These are phyloP conservation scores for Mongoloraphidia duomilia DNA, from an alignment of 2,888 invertebrate genomes.

Conservation along the genomic window DNA sequence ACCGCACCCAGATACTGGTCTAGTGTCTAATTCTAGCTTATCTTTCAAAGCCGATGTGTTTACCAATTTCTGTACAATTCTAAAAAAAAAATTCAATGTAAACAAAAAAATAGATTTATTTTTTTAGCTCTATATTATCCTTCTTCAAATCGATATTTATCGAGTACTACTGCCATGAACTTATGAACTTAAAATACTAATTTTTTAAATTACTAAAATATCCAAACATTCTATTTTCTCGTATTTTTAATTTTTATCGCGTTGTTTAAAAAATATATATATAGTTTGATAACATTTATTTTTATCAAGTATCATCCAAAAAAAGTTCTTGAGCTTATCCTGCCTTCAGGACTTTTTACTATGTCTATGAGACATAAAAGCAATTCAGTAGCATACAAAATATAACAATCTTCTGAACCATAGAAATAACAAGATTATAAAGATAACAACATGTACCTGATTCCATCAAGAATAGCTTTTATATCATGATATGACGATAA, in stretches of 20 bases:
- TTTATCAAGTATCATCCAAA: no score
- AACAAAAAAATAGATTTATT: not conserved
- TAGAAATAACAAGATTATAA: no score
- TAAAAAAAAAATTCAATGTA: constrained; percentile 1
- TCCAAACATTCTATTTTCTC: not conserved
- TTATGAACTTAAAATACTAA: no score
- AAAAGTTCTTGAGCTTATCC: no score
- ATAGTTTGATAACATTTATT: constrained; percentile 1
- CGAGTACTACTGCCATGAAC: no score
- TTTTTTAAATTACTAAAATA: no score
- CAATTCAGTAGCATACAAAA: no score
- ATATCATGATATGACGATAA: constrained; percentile 5
- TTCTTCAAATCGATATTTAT: no score
- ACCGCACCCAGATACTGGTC: constrained; percentile 5
- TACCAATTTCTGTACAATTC: constrained; percentile 5
- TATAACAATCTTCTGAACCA: no score
- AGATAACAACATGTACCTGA: constrained; percentile 2
- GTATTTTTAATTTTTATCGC: not conserved
- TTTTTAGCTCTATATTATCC: no score
- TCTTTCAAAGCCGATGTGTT: constrained; percentile 6
- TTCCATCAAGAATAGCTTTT: constrained; percentile 5
- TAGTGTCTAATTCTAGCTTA: constrained; percentile 6
- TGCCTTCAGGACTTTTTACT: no score
- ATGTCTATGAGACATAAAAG: no score
- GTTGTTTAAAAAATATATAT: not conserved